These are phyloP conservation scores for Microcebus griseorufus DNA, from an alignment of 2,113 vertebrate species.

Conservation along the genomic window DNA sequence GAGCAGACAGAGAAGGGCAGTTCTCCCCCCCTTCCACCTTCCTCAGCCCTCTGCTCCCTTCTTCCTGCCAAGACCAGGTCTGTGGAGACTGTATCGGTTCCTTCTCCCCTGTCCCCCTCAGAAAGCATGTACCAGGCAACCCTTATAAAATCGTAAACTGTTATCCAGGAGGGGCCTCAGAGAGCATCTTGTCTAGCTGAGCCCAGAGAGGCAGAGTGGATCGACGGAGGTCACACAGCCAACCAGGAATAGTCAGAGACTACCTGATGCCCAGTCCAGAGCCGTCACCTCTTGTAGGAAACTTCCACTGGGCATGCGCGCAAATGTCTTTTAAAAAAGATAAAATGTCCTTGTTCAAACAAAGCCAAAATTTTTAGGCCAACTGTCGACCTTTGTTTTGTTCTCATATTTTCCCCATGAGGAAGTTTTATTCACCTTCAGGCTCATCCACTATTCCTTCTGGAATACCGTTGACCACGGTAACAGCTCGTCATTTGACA, in stretches of 20 bases:
- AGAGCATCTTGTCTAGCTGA: background rate
- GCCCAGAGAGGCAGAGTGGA: background rate
- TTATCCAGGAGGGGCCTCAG: background rate
- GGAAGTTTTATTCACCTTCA: background rate
- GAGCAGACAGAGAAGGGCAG: background rate
- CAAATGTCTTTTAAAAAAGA: background rate
- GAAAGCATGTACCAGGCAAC: accelerated
- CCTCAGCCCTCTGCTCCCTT: background rate
- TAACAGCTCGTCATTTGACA: background rate
- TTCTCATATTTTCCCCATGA: background rate
- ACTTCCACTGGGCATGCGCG: background rate
- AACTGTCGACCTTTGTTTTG: background rate
- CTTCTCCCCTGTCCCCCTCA: background rate
- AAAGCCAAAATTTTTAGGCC: background rate
- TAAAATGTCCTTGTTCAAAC: background rate
- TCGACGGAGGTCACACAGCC: background rate
- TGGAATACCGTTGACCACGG: background rate
- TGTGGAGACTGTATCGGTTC: accelerated
- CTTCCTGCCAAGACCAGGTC: background rate
- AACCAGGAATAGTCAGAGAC: background rate
- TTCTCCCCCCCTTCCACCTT: accelerated
- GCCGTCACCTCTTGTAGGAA: background rate
- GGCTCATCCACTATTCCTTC: accelerated
- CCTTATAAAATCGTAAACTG: accelerated
- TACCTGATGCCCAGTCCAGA: background rate